Evolutionary conservation across 2,888 invertebrate species (phyloP).

Genomic region (Thymelicus sylvestris): DNA sequence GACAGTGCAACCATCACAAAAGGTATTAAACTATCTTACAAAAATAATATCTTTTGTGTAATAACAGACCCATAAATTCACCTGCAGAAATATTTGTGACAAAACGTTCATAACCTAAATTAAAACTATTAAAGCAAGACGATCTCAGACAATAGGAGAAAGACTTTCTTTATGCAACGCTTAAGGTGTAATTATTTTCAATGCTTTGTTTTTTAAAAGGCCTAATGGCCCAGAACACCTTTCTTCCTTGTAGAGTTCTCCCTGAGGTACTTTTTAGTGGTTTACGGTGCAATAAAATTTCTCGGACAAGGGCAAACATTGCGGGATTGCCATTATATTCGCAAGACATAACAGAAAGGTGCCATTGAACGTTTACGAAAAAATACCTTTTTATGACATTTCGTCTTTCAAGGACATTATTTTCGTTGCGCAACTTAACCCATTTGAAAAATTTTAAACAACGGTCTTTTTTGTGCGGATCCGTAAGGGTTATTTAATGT

Average conservation of each 20-base stretch:
- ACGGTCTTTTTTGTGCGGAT: slow-evolving; percentile 59
- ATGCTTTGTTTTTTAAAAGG: slow-evolving; percentile 70
- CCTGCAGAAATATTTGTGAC: slow-evolving; percentile 60
- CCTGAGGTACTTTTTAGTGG: slow-evolving; percentile 79
- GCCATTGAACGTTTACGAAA: slow-evolving; percentile 48
- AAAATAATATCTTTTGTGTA: slow-evolving; percentile 50
- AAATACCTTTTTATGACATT: slow-evolving; percentile 45
- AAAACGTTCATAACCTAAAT: slow-evolving; percentile 63
- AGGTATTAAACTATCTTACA: slow-evolving; percentile 14
- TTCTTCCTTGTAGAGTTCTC: slow-evolving; percentile 67
- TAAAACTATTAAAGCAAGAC: slow-evolving; percentile 62
- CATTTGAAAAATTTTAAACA: slow-evolving; percentile 62
- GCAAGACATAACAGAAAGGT: slow-evolving; percentile 51
- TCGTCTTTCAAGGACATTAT: slow-evolving; percentile 41
- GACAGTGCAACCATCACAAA: slow-evolving; percentile 38
- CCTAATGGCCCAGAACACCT: slow-evolving; percentile 73
- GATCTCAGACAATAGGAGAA: slow-evolving; percentile 66
- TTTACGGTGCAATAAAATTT: slow-evolving; percentile 79
- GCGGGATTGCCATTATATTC: slow-evolving; percentile 68
- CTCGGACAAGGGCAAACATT: slow-evolving; percentile 79
- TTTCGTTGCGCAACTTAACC: slow-evolving; percentile 63
- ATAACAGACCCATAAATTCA: slow-evolving; percentile 57
- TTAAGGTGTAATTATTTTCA: slow-evolving; percentile 73
- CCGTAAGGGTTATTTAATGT: slow-evolving; percentile 73
- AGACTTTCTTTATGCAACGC: slow-evolving; percentile 74